Evolutionary conservation across 2,797 vertebrate genomes (phyloP).

Genomic region (Myotis daubentonii): DNA sequence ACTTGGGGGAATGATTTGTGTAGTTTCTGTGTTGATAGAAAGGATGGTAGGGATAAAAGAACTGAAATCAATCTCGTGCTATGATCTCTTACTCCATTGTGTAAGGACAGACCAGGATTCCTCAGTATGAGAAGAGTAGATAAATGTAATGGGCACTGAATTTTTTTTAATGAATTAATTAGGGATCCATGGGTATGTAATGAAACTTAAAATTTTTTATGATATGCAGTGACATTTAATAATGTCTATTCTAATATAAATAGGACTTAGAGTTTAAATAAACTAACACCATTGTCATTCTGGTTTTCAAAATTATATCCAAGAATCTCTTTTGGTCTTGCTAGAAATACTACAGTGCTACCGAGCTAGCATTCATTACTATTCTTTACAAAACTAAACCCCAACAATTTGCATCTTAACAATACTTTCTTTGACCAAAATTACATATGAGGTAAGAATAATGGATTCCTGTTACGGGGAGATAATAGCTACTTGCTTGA

Average conservation of each 20-base stretch:
- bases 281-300: not conserved
- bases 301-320: not conserved
- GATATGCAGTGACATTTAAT: not conserved
- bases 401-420: slow-evolving; percentile 64
- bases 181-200: not conserved
- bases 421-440: slow-evolving; percentile 76
- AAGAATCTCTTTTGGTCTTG: slow-evolving; percentile 43
- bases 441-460: slow-evolving; percentile 76
- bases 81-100: not conserved
- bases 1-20: not conserved
- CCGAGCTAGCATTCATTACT: slow-evolving; percentile 28
- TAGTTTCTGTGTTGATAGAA: slow-evolving; percentile 1
- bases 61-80: not conserved
- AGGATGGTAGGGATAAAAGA: not conserved
- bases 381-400: not conserved
- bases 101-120: slow-evolving; percentile 26
- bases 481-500: slow-evolving; percentile 75
- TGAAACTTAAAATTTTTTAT: not conserved
- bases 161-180: not conserved
- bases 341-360: not conserved
- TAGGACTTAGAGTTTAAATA: slow-evolving; percentile 23
- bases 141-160: slow-evolving; percentile 40
- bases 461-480: slow-evolving; percentile 54
- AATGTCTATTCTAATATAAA: slow-evolving; percentile 41
- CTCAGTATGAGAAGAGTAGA: not conserved